Base-by-base conservation (phyloP, 1,140 invertebrate species). In the Macrosteles quadrilineatus region DNA sequence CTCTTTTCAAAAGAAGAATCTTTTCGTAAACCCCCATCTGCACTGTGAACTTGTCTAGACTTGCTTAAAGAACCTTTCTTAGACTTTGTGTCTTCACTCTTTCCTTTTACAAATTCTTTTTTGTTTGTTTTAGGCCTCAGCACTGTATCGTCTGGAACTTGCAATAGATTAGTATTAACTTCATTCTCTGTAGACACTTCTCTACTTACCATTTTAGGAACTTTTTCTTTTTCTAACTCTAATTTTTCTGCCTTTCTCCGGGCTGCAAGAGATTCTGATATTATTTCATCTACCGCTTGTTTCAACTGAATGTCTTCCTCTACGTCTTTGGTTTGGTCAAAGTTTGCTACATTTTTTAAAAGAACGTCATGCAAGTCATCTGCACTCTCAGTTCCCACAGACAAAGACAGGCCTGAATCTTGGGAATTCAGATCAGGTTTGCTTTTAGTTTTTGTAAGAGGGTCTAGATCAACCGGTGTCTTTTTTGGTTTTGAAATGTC, bases 221-320 rank as follows among this genome's bases (percentile, higher is more conserved):
- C 32, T 23, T 43, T 43, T 21, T 66, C n/a, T 45, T 45, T 31
- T 12, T 23, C 17, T 2, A 27, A 25, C 45, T 43, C 40, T 45
- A 1, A n/a, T 27, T 66, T 43, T 21, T 40, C 62, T 4, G 19
- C 6, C 43, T 30, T 21, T 27, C 45, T 43, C 19, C 40, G 19
- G 4, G 32, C 40, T 17, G 23, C 23, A 21, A 43, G 19, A 2
- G 40, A 66, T 17, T 59, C 55, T 14, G 27, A 14, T 21, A 59
- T 59, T 25, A 59, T 59, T 59, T 59, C 55, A 29, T 59, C 55
- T 14, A 59, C 81, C 19, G 83, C 83, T 14, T 80, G 80, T 71
- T 82, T 83, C 17, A 80, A 83, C 72, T 84, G 84, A 47, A 83
- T 83, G 75, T 84, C 83, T 47, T 82, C 82, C 68, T 83, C 80